phyloP scores from a whole-genome alignment of 2,888 invertebrate species.

The Cheilosia grossa region DNA sequence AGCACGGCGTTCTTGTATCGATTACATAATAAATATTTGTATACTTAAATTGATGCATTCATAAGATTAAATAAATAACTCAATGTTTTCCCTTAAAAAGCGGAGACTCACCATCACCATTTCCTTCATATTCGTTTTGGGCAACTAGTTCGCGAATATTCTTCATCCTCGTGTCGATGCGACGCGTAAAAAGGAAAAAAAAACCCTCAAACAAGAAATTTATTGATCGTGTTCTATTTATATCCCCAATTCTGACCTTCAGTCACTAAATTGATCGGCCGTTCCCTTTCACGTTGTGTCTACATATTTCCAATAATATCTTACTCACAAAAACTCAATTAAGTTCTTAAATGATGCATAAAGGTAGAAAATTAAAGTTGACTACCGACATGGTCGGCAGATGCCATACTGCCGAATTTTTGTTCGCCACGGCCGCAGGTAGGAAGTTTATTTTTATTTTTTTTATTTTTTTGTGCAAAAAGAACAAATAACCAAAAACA shows the following conservation, averaged over 20 bases:
- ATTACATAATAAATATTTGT: no score
- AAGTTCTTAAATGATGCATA: conserved; percentile 37
- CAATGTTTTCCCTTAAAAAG: no score
- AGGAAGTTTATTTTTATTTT: background rate
- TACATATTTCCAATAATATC: conserved; percentile 10
- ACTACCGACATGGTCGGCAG: conserved; percentile 2
- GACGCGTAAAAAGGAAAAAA: no score
- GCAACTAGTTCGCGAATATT: no score
- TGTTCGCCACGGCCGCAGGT: conserved; percentile 12
- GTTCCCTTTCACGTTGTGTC: background rate
- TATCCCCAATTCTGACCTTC: background rate
- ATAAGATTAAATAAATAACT: no score
- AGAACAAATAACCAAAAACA: background rate
- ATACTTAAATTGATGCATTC: no score
- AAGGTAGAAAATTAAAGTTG: conserved; percentile 21
- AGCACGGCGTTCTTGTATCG: no score
- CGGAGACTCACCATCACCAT: no score
- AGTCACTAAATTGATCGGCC: background rate
- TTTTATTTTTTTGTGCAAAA: background rate
- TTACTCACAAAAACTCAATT: conserved; percentile 38
- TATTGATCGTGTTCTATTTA: background rate
- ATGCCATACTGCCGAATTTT: background rate
- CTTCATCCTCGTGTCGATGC: no score
- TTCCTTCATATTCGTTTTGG: no score
- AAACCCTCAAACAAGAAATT: no score